phyloP scores from a whole-genome alignment of 30 jellyfish, hydroid and myxozoan genomes.

The Turritopsis rubra region DNA sequence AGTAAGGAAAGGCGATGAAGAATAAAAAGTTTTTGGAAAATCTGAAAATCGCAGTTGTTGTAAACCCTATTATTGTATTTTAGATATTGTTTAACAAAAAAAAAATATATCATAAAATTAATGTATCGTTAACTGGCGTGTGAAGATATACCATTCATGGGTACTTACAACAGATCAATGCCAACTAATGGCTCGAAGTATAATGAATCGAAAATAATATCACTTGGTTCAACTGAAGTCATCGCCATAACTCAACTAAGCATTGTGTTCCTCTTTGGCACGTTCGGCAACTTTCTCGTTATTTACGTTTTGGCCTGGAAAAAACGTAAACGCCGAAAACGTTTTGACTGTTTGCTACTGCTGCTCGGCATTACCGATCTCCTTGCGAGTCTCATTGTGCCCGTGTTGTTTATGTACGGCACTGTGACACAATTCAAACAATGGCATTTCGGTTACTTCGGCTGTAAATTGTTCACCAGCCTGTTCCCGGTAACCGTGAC shows the following conservation, averaged over 20 bases:
- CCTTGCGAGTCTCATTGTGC: constrained; percentile 41
- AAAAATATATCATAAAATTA: neutral
- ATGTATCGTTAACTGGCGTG: no score
- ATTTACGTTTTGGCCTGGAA: constrained; percentile 40
- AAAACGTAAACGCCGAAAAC: constrained; percentile 22
- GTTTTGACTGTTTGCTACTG: constrained; percentile 38
- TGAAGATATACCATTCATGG: neutral
- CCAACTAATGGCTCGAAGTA: neutral
- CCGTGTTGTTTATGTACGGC: constrained; percentile 64
- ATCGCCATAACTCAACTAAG: constrained; percentile 33
- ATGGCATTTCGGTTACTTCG: constrained; percentile 71
- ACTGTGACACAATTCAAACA: constrained; percentile 54
- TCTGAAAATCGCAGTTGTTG: neutral
- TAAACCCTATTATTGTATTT: no score
- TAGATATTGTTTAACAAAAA: neutral
- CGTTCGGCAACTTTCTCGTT: constrained; percentile 40
- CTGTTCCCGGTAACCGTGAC: constrained; percentile 54
- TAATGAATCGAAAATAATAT: neutral
- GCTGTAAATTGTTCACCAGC: constrained; percentile 63
- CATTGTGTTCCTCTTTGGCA: constrained; percentile 43
- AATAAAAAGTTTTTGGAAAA: no score
- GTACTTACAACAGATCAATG: neutral
- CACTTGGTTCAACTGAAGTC: constrained; percentile 28
- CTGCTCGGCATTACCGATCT: constrained; percentile 51
- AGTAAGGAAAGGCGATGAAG: neutral